Conservation (phyloP, 2,797 vertebrate genomes). For the Anisognathus igniventris region DNA sequence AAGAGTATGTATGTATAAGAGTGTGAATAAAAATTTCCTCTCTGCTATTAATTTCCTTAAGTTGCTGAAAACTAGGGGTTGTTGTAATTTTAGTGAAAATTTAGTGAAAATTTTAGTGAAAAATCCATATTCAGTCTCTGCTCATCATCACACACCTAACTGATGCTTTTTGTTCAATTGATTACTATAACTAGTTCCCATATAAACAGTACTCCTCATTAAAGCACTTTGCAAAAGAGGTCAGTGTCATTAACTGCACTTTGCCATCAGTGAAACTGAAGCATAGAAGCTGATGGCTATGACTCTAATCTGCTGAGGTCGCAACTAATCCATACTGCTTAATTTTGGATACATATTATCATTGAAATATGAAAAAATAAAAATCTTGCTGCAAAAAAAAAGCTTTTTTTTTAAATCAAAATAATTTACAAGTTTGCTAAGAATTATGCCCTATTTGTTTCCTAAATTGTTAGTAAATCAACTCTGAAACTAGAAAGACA, state of each 20-base stretch:
- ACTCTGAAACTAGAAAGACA: neutral
- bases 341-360: neutral
- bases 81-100: neutral
- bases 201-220: neutral
- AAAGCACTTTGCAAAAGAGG: neutral
- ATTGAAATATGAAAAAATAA: neutral
- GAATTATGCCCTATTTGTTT: neutral
- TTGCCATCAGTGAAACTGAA: neutral
- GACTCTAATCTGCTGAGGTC: neutral
- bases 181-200: neutral
- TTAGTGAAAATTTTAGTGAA: neutral
- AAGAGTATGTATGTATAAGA: neutral
- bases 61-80: neutral
- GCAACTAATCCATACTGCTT: neutral
- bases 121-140: neutral
- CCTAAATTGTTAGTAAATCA: neutral
- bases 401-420: neutral
- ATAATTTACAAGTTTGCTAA: neutral
- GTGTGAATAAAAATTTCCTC: neutral
- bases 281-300: neutral
- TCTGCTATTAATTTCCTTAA: neutral
- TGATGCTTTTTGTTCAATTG: neutral
- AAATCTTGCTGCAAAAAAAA: neutral
- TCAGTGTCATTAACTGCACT: neutral
- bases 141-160: neutral